Percentiles rank a stretch among this genome's conserved stretches.
phyloP scores from a whole-genome alignment of 2,888 invertebrate genomes.

The Cheilosia scutellata region DNA sequence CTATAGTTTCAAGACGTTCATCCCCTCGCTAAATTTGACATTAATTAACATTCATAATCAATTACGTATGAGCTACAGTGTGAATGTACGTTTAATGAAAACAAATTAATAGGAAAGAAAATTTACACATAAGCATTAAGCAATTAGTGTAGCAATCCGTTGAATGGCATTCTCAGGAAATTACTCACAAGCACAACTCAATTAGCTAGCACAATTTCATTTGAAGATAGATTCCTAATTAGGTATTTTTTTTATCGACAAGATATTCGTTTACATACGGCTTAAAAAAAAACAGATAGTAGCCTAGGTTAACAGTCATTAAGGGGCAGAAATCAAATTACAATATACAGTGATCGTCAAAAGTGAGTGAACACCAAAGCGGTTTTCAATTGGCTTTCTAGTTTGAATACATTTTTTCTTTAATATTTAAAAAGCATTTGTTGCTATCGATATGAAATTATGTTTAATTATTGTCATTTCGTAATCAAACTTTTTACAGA shows the following conservation, averaged over 20 bases:
- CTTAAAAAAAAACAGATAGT: neutral
- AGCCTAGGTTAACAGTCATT: conserved; percentile 1
- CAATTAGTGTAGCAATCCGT: too few species aligned
- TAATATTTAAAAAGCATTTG: too few species aligned
- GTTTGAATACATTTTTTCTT: too few species aligned
- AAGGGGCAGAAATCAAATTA: neutral
- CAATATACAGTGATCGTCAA: neutral
- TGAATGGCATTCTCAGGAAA: too few species aligned
- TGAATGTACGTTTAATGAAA: conserved; percentile 13
- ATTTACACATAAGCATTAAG: neutral
- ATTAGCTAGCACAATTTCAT: conserved; percentile 1
- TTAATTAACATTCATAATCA: neutral
- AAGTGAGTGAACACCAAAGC: too few species aligned
- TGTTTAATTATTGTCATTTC: too few species aligned
- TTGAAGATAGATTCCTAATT: conserved; percentile 12
- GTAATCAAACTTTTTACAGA: too few species aligned
- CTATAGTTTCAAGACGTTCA: too few species aligned
- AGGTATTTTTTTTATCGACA: neutral
- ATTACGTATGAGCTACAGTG: neutral
- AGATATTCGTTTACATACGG: neutral
- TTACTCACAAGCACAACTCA: neutral
- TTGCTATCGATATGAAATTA: too few species aligned
- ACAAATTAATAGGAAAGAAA: neutral
- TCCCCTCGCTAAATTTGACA: too few species aligned
- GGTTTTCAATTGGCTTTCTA: too few species aligned